These are phyloP conservation scores for Leptarthrus brevirostris DNA, from an alignment of 2,888 invertebrate species.

Conservation along the genomic window DNA sequence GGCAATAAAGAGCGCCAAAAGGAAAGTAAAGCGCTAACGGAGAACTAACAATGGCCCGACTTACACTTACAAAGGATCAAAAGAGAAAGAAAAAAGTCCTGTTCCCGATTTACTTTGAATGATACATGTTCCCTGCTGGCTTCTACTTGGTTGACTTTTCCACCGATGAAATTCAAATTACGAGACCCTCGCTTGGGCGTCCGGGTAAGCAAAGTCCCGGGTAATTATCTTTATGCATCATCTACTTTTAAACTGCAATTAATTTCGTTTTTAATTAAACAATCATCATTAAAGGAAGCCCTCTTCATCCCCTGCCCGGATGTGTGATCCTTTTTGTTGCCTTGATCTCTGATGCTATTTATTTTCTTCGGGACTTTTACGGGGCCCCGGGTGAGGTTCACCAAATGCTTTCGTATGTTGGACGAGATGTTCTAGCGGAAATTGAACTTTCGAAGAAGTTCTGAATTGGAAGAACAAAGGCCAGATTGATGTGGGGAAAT, in stretches of 20 bases:
- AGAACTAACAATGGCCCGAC: slow-evolving; percentile 13
- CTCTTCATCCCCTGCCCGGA: slow-evolving; percentile 18
- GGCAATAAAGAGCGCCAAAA: slow-evolving; percentile 34
- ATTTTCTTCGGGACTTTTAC: not conserved
- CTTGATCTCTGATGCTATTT: slow-evolving; percentile 40
- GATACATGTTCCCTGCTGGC: slow-evolving; percentile 34
- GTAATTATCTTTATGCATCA: slow-evolving; percentile 53
- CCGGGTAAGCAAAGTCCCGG: slow-evolving; percentile 26
- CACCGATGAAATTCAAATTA: slow-evolving; percentile 50
- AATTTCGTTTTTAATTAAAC: slow-evolving; percentile 53
- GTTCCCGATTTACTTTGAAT: slow-evolving; percentile 29
- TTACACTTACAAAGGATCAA: not conserved
- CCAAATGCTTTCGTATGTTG: not conserved
- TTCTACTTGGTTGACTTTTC: slow-evolving; percentile 45
- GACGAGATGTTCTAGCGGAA: slow-evolving; percentile 34
- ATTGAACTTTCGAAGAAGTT: slow-evolving; percentile 24
- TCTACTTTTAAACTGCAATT: slow-evolving; percentile 53
- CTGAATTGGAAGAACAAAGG: slow-evolving; percentile 25
- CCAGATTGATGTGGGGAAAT: not conserved
- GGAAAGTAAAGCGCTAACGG: slow-evolving; percentile 16
- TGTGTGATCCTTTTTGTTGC: slow-evolving; percentile 45
- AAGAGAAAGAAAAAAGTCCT: slow-evolving; percentile 24
- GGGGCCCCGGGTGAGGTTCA: not conserved
- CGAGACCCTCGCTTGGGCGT: not conserved
- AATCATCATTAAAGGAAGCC: slow-evolving; percentile 50